Percentiles rank a stretch among this genome's conserved stretches.
phyloP scores from a whole-genome alignment of 2,888 invertebrate genomes.

The Deroplatys truncata region DNA sequence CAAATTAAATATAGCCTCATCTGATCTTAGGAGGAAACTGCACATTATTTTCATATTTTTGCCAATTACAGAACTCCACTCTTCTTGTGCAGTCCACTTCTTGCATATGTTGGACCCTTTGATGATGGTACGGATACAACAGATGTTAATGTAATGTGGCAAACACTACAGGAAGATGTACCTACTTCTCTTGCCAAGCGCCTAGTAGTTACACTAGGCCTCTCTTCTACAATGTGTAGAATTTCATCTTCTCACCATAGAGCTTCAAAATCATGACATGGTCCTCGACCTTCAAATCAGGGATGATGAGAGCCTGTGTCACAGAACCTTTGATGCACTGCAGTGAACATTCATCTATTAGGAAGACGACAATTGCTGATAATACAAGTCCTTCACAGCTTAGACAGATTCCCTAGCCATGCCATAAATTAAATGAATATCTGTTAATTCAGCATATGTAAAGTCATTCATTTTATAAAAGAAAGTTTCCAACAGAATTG shows the following conservation, averaged over 20 bases:
- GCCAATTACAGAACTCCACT: background rate
- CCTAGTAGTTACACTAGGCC: background rate
- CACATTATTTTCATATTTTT: no score
- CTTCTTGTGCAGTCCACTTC: background rate
- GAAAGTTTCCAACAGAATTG: background rate
- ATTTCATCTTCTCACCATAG: background rate
- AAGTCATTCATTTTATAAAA: background rate
- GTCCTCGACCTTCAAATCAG: background rate
- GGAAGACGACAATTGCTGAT: background rate
- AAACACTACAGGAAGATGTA: background rate
- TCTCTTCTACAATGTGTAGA: background rate
- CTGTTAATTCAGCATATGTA: background rate
- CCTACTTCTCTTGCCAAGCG: background rate
- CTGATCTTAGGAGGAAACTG: no score
- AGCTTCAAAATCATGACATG: background rate
- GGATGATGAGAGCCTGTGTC: background rate
- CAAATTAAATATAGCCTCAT: no score
- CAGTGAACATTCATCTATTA: background rate
- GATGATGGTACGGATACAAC: background rate
- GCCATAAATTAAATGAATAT: background rate
- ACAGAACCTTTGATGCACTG: background rate
- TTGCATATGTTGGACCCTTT: background rate
- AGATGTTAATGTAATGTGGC: background rate
- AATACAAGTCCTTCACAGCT: background rate
- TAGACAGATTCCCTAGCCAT: background rate